Base-by-base conservation (phyloP, 2,888 invertebrate species). In the Lottia gigantea region DNA sequence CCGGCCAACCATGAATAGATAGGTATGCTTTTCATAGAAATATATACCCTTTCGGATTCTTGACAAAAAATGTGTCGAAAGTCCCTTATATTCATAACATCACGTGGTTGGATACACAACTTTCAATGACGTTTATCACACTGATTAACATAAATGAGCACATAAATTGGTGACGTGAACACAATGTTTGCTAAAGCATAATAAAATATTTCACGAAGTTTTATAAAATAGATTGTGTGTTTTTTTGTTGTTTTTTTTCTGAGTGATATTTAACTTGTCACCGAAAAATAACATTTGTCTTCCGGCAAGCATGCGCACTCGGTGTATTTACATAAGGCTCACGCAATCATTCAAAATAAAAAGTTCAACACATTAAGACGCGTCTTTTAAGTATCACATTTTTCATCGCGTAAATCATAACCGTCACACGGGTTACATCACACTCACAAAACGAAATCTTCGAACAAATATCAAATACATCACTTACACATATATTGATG, bases 111-210 rank as follows among this genome's bases (percentile, higher is more conserved):
- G 7, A 40, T 55, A 55, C 19, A 19, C 55, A 55, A 23, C 55
- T 23, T 55, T 23, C 23, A 12, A 19, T 55, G 55, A 55, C 55
- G 55, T 55, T 55, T 55, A 55, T 55, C 55, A 55, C 55, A 55
- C 8, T 55, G 23, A 23, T 55, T 55, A 23, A 23, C 55, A 55
- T 23, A 11, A 19, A 55, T 55, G 19, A 19, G 23, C 23, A 23
- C 55, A 23, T 14, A 55, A 23, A 55, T 23, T 23, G 12, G 23
- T 55, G 23, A 55, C 19, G 23, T 55, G 55, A 55, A 23, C 55
- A 55, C 19, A 23, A 55, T 55, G 23, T 23, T 23, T 23, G 19
- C 55, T 23, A 19, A 55, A 55, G 19, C 23, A 23, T 19, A 19
- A 55, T 23, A 55, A 55, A 23, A 55, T 55, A 55, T 55, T 55